Evolutionary conservation across 2,113 vertebrate species (phyloP).

Genomic region (Archilochus colubris): DNA sequence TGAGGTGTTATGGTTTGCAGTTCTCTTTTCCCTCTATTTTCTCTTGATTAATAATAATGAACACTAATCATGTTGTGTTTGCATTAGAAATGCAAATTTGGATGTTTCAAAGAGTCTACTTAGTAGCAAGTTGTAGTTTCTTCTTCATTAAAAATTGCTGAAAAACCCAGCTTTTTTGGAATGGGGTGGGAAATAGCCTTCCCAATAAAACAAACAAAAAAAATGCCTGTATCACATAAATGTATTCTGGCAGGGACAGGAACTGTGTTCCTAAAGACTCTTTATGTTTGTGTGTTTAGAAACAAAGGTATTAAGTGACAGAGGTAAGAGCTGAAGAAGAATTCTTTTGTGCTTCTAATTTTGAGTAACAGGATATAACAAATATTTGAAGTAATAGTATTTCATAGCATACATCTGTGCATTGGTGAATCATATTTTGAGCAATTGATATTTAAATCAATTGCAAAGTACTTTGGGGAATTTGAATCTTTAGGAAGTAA

Average conservation of each 20-base stretch:
- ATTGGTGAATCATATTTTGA: slow-evolving; percentile 45
- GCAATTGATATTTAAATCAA: slow-evolving; percentile 44
- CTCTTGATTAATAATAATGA: background rate
- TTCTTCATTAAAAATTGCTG: background rate
- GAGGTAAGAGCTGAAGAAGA: background rate
- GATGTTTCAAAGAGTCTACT: background rate
- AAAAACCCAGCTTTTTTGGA: background rate
- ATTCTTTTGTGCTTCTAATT: background rate
- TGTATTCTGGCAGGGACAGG: too few relatives aligned
- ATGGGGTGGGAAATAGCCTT: background rate
- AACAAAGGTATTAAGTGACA: background rate
- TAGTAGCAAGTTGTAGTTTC: background rate
- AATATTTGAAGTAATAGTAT: slow-evolving; percentile 58
- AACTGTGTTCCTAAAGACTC: background rate
- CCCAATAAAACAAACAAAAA: background rate
- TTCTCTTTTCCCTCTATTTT: background rate
- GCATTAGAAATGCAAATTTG: background rate
- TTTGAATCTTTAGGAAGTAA: background rate
- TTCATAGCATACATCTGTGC: background rate
- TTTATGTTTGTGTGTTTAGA: background rate
- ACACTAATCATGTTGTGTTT: background rate
- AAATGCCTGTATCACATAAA: background rate
- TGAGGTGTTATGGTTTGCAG: background rate
- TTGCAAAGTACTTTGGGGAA: slow-evolving; percentile 23
- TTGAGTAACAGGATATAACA: background rate